These are phyloP conservation scores for Ceratoteleas bidentatus DNA, from an alignment of 1,140 invertebrate genomes.

Conservation along the genomic window DNA sequence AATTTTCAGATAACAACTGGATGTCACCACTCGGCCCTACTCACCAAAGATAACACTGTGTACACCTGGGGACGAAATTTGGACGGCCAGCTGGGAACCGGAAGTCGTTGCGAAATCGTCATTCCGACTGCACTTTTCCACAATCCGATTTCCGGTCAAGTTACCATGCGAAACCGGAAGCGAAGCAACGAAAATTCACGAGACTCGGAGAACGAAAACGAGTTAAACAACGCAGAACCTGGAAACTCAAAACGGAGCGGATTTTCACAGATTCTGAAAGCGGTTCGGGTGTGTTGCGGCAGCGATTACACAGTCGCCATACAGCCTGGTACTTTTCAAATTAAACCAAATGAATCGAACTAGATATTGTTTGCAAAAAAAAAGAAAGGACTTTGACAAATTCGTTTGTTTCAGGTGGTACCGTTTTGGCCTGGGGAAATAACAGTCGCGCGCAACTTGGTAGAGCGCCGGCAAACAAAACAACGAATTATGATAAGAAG, in stretches of 20 bases:
- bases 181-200: conserved; percentile 39
- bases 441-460: conserved; percentile 77
- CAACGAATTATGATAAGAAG: conserved; percentile 71
- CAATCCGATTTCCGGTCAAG: conserved; percentile 70
- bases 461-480: conserved; percentile 70
- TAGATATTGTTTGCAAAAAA: too few species aligned
- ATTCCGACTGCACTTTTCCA: conserved; percentile 60
- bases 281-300: conserved; percentile 84
- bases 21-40: conserved; percentile 85
- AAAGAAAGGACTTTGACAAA: not conserved
- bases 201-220: conserved; percentile 39
- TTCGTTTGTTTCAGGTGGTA: conserved; percentile 69
- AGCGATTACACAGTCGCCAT: conserved; percentile 87
- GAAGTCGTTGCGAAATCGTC: conserved; percentile 26
- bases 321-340: conserved; percentile 81
- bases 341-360: too few species aligned
- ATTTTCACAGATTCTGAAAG: conserved; percentile 69
- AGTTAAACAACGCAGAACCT: conserved; percentile 14
- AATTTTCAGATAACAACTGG: conserved; percentile 84
- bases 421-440: conserved; percentile 78
- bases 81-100: conserved; percentile 78
- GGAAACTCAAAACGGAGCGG: conserved; percentile 16
- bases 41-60: conserved; percentile 85
- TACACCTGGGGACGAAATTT: conserved; percentile 88
- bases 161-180: conserved; percentile 64